These are phyloP conservation scores for Pluvianellus socialis DNA, from an alignment of 2,113 vertebrate genomes.

Conservation along the genomic window DNA sequence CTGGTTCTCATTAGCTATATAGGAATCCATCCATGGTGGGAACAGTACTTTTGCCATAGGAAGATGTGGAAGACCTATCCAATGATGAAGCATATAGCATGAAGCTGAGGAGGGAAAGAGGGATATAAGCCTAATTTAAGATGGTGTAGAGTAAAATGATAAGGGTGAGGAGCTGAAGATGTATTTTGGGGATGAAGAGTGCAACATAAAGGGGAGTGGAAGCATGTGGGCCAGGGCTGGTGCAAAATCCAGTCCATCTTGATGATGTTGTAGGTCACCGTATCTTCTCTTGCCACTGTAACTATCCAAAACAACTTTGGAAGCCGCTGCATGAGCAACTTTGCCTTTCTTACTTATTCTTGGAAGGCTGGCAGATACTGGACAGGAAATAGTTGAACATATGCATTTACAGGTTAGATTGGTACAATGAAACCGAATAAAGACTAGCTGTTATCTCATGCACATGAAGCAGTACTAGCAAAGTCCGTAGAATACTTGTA, in stretches of 20 bases:
- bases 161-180: not conserved
- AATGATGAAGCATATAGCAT: not conserved
- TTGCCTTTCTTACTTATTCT: not conserved
- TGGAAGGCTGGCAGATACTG: not conserved
- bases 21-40: not conserved
- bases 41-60: not conserved
- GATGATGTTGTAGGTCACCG: accelerated
- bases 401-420: not conserved
- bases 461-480: not conserved
- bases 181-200: not conserved
- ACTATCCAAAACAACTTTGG: not conserved
- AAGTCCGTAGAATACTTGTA: not conserved
- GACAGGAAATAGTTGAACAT: not conserved
- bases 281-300: not conserved
- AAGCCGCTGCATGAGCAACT: not conserved
- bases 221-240: not conserved
- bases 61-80: not conserved
- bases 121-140: not conserved
- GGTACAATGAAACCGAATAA: not conserved
- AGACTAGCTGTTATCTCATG: not conserved
- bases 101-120: not conserved
- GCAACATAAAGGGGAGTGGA: not conserved
- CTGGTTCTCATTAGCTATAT: not conserved
- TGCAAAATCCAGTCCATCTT: not conserved
- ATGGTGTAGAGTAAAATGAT: not conserved